These are phyloP conservation scores for Hypsopygia costalis DNA, from an alignment of 2,888 invertebrate genomes.

Conservation along the genomic window DNA sequence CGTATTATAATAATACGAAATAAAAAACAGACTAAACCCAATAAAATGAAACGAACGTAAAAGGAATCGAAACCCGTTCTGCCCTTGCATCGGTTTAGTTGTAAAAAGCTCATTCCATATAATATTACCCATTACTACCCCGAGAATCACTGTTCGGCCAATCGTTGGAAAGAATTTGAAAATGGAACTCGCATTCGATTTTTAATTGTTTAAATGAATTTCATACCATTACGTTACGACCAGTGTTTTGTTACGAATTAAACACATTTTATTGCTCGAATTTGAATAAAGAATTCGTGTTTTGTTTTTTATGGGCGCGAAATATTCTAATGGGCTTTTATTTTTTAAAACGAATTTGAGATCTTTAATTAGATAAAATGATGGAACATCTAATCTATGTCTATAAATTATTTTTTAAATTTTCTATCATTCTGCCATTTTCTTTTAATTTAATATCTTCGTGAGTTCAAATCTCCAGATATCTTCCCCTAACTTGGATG, in stretches of 20 bases:
- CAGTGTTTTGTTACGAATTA: conserved; percentile 50
- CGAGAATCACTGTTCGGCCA: conserved; percentile 68
- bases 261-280: conserved; percentile 37
- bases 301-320: conserved; percentile 30
- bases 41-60: conserved; percentile 66
- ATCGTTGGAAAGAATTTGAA: conserved; percentile 61
- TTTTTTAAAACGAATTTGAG: too few relatives aligned
- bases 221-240: conserved; percentile 36
- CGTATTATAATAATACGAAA: conserved; percentile 66
- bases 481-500: too few relatives aligned
- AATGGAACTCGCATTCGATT: conserved; percentile 68
- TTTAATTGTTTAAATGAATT: conserved; percentile 68
- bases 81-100: conserved; percentile 69
- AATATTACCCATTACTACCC: conserved; percentile 77
- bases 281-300: conserved; percentile 32
- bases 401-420: too few relatives aligned
- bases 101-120: conserved; percentile 76
- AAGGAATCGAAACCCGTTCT: conserved; percentile 69
- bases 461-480: too few relatives aligned
- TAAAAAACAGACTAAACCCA: conserved; percentile 63
- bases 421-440: too few relatives aligned
- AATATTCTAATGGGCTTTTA: conserved; percentile 7
- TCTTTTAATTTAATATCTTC: too few relatives aligned
- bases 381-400: too few relatives aligned
- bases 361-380: too few relatives aligned